Evolutionary conservation across 2,888 invertebrate species (phyloP), one percentile per base, ranked within the genome.

Genomic region (Acleris literana): DNA sequence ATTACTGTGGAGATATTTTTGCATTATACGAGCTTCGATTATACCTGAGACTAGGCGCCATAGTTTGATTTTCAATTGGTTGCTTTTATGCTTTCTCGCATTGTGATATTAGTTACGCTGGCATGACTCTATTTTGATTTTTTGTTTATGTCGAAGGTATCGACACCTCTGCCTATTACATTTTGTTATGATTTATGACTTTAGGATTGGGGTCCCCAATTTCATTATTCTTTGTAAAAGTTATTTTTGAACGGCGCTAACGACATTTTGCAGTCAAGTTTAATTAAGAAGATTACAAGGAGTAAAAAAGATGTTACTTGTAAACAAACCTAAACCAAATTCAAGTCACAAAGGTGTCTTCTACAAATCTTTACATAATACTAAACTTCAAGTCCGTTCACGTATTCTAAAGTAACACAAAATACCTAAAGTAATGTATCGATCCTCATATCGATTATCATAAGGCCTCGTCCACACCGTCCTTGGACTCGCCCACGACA

Each of bases 401-500:
- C 33, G 33, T 13, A 13, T 65, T 65, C 55, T 55, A 56, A 65
- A 18, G 48, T 18, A 18, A 46, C 20, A 46, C 59, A 25, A 16
- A 18, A 29, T 20, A 60, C 56, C 56, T 46, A 57, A 18, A 49
- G 20, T 46, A 43, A 43, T 58, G 39, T 55, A 55, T 57, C 43
- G 59, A 55, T 68, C 63, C 62, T 63, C 46, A 66, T 62, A 65
- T 65, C 25, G 60, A 65, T 65, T 64, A 59, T 63, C 52, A 59
- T 57, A 58, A 68, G 63, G 64, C 72, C 70, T 70, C 70, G 71
- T 70, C 58, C 64, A 61, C 69, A 68, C 59, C 69, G 77, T 75
- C 78, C 78, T 78, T 78, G 76, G 63, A 22, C 66, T 68, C 70
- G 66, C 71, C 71, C 71, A 70, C 70, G 64, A 58, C 54, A 55